These are phyloP conservation scores for Dryobates pubescens DNA, from an alignment of 2,797 vertebrate species.

Conservation along the genomic window DNA sequence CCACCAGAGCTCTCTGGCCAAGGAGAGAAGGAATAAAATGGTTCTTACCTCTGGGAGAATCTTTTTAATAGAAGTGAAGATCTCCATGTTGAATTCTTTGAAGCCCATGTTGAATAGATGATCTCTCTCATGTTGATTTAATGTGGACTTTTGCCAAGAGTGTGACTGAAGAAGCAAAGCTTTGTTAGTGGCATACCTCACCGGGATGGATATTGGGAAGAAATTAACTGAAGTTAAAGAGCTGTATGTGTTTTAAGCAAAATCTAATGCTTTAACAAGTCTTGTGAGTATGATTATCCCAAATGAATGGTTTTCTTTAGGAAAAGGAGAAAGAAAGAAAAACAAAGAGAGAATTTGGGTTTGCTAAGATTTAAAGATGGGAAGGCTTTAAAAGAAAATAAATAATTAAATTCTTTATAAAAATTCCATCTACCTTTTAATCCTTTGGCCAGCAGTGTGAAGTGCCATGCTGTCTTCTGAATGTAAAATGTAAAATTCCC, in stretches of 20 bases:
- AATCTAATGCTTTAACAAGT: not conserved
- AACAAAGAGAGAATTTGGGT: not conserved
- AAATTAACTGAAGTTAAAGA: not conserved
- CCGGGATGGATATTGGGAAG: not conserved
- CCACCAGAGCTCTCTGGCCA: not conserved
- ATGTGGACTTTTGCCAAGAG: not conserved
- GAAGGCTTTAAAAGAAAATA: not conserved
- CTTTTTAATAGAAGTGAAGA: not conserved
- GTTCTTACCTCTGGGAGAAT: not conserved
- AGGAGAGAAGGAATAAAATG: not conserved
- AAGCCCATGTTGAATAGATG: not conserved
- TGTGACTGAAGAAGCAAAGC: not conserved
- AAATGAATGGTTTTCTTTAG: not conserved
- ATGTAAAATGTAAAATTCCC: not conserved
- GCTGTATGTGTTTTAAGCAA: not conserved
- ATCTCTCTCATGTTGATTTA: not conserved
- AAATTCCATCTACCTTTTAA: not conserved
- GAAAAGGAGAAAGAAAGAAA: not conserved
- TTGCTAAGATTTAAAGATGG: not conserved
- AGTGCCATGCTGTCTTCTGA: not conserved
- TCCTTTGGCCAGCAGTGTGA: not conserved
- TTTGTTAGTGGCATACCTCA: not conserved
- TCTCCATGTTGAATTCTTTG: not conserved
- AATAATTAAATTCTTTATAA: not conserved
- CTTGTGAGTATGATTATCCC: not conserved